Evolutionary conservation across 2,113 vertebrate species (phyloP), one percentile per base, ranked within the genome.

Genomic region (Hippocampus abdominalis): DNA sequence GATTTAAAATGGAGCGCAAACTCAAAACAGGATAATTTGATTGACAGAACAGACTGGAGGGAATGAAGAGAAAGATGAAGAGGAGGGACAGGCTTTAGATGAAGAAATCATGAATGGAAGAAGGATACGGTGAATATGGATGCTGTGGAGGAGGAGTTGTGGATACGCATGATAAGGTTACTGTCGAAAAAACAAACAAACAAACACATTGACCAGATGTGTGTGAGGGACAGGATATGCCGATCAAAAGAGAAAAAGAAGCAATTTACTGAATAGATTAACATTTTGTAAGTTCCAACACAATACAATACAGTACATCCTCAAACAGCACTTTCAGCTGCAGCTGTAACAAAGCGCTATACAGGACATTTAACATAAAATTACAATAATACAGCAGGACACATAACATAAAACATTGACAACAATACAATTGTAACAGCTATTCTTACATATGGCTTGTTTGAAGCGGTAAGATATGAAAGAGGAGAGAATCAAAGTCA

Each of bases 21-120:
- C 76, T 83, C 53, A 79, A 84, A 86, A 77, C 82, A 84, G 82
- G 56, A 77, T 81, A 20, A 84, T 81, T 77, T 87, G 87, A 90
- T 83, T 87, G 90, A 89, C 85, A 85, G 70, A 54, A 48, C 66
- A 68, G 60, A 76, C 76, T 70, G 72, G 74, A 76, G 72, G 70
- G 62, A 76, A 73, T 20, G 69, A 74, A 66, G 71, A 69, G 20
- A 64, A 75, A 67, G 57, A 82, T 54, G 60, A 68, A 44, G 46
- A 20, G 36, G 73, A 68, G 61, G 74, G 69, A 21, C 39, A 61
- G 40, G 39, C 72, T 64, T 27, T 64, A 15, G 20, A 2, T 68
- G 44, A 74, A 64, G 21, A 59, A 68, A 3, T 23, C 4, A 40
- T 68, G n/a, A 70, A 63, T 3, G 56, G 2, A 27, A 53, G 29